A percentile compares a stretch with the other conserved stretches of the same genome.
Evolutionary conservation across 2,797 vertebrate genomes (phyloP).

Genomic region (Psittacula echo): DNA sequence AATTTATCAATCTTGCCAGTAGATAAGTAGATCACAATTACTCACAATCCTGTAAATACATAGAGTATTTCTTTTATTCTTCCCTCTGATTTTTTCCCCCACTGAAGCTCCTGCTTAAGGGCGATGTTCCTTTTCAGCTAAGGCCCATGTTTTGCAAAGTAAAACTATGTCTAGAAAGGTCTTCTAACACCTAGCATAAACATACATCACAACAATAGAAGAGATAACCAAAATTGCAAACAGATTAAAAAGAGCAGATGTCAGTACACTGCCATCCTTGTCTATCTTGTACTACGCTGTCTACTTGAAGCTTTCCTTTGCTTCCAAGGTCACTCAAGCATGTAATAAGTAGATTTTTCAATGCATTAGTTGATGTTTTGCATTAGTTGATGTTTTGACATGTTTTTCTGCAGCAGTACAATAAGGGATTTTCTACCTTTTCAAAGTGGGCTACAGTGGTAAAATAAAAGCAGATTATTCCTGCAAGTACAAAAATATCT

Average conservation of each 20-base stretch:
- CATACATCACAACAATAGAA: background rate
- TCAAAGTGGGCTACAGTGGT: background rate
- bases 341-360: constrained; percentile 27
- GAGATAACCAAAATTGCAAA: background rate
- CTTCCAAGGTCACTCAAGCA: background rate
- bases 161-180: background rate
- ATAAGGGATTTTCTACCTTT: background rate
- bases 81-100: background rate
- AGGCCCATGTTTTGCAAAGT: background rate
- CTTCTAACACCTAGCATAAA: background rate
- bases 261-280: background rate
- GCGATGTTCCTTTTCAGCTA: background rate
- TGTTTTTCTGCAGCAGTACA: background rate
- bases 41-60: background rate
- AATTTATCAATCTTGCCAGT: background rate
- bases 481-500: background rate
- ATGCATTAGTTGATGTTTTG: background rate
- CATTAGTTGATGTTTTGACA: background rate
- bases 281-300: background rate
- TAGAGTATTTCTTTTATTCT: background rate
- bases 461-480: background rate
- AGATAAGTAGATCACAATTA: background rate
- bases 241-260: background rate
- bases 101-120: background rate
- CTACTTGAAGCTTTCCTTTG: background rate